Base-by-base conservation (phyloP, 2,888 invertebrate genomes). In the Notocelia uddmanniana region DNA sequence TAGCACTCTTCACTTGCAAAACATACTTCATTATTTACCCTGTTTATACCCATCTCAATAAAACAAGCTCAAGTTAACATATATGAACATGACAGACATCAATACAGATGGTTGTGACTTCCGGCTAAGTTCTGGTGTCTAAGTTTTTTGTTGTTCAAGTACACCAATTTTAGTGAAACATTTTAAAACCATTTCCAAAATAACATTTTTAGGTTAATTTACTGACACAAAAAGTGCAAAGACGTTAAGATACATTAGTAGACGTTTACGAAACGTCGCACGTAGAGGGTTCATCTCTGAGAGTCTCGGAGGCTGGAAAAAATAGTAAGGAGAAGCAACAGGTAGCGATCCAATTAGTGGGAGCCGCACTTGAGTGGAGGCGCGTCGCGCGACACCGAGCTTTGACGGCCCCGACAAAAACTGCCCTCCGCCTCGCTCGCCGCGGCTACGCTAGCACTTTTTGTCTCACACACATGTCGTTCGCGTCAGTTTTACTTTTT, bases 341-440 rank as follows among this genome's bases (percentile, higher is more conserved):
- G 93, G 93, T 93, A 91, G 90, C 88, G 88, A 85, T 90, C 92
- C 93, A 93, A 93, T 93, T 93, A 93, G 91, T 88, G 89, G 79
- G 84, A 84, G 86, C 85, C 88, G 86, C 84, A 84, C 87, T 89
- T 85, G 87, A 91, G 89, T 85, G 85, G 88, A 83, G 88, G 83
- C 84, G 88, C 85, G 87, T 83, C 85, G 85, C 86, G 88, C 89
- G 89, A 91, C 92, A 89, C 85, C 85, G 87, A 84, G 85, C 89
- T 89, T 91, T 90, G 91, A 89, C 86, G 87, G 86, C 81, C 78
- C 79, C 81, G 76, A 87, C 89, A 93, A 93, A 93, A 92, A 92
- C 88, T 81, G 82, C 80, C 82, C 83, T 84, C 85, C 88, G 89
- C 89, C 88, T 89, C 89, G 88, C 88, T 81, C 83, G 86, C 88